These are phyloP conservation scores for Oncorhynchus tshawytscha DNA, from an alignment of 2,113 vertebrate genomes.

Conservation along the genomic window DNA sequence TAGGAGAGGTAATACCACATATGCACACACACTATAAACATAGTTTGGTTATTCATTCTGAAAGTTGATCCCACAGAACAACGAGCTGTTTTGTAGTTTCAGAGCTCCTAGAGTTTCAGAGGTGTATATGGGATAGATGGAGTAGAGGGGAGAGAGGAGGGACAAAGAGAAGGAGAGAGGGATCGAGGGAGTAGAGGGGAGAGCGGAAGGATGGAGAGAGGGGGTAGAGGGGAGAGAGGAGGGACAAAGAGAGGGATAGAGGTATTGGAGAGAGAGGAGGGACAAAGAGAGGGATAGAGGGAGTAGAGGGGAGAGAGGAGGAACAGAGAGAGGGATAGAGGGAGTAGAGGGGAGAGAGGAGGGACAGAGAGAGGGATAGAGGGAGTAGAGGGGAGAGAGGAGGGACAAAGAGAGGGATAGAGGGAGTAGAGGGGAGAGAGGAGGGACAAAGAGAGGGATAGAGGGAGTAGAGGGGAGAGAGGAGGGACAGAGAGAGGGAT, in stretches of 20 bases:
- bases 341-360: background rate
- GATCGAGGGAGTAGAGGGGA: too few species aligned
- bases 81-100: background rate
- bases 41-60: background rate
- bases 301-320: background rate
- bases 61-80: background rate
- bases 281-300: background rate
- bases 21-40: constrained; percentile 4
- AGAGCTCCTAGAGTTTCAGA: background rate
- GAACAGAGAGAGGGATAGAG: background rate
- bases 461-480: too few species aligned
- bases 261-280: background rate
- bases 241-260: too few species aligned
- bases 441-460: background rate
- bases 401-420: background rate
- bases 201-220: too few species aligned
- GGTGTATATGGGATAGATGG: background rate
- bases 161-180: too few species aligned
- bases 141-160: too few species aligned
- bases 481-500: too few species aligned
- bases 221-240: too few species aligned
- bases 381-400: background rate
- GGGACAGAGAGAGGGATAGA: background rate
- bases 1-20: constrained; percentile 6
- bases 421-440: constrained; percentile 20